Evolutionary conservation across 2,888 invertebrate genomes (phyloP), one percentile per base, ranked within the genome.

Genomic region (Drosophila ustulata): DNA sequence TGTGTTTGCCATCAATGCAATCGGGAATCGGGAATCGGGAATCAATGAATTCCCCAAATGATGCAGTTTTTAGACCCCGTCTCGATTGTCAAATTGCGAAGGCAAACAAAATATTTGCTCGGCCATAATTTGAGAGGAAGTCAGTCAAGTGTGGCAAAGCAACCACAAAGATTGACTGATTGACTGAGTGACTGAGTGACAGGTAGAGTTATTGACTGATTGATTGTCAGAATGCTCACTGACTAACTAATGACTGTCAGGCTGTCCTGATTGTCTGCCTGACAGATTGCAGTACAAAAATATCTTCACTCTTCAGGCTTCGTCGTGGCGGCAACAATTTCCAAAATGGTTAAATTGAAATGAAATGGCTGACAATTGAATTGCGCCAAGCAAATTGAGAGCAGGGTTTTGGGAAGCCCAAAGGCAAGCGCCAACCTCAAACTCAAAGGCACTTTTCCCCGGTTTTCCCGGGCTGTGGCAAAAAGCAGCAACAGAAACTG

Each of bases 361-460:
- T 84, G 80, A 84, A 84, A 87, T 84, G 85, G 61, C 70, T 70
- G 82, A 82, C 88, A 84, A 84, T 84, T 84, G 82, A 84, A 84
- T 84, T 84, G 85, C 37, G 63, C 59, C 65, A 57, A 68, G 66
- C 65, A 80, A 82, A 81, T 84, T 77, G 75, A 75, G 75, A 75
- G 75, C 75, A 51, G 55, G 51, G 66, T 13, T 57, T 51, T 25
- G 56, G 23, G 50, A 50, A 57, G 30, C 53, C 52, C 71, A 66
- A 50, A 56, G 58, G 46, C 25, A 41, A 23, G 25, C 41, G 7
- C 26, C 18, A 41, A 28, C 30, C 32, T 39, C 23, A 32, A 52
- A 18, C 52, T 47, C 41, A 57, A 37, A 23, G 28, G 43, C 46
- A 41, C 56, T 13, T 37, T 39, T 8, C 18, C 18, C 18, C 18